Conservation (phyloP, 2,113 vertebrate species). For the Papio anubis region DNA sequence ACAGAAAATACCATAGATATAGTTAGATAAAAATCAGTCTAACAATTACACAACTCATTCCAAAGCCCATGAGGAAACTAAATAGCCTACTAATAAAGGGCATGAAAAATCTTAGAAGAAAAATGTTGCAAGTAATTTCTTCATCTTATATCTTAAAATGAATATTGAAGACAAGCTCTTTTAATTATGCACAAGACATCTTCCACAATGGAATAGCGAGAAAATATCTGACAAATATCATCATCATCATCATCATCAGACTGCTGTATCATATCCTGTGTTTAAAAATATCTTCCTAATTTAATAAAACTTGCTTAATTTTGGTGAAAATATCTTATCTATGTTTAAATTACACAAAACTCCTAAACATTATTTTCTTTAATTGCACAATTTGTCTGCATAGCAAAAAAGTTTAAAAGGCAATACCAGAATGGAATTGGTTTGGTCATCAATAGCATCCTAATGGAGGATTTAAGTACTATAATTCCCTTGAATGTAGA, state of each 20-base stretch:
- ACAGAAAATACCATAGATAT: background rate
- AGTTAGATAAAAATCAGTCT: background rate
- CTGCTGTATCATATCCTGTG: background rate
- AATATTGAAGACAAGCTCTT: background rate
- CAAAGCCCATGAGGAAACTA: background rate
- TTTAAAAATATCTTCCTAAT: background rate
- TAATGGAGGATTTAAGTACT: slow-evolving; percentile 45
- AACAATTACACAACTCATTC: background rate
- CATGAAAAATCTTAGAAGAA: background rate
- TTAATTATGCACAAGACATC: background rate
- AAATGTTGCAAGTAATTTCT: background rate
- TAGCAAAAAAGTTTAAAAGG: background rate
- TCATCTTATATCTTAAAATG: background rate
- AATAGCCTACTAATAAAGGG: background rate
- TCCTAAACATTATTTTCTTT: slow-evolving; percentile 22
- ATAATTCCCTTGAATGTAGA: background rate
- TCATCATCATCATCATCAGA: background rate
- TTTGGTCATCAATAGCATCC: background rate
- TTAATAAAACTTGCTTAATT: background rate
- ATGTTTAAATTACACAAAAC: background rate
- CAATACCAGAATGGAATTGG: background rate
- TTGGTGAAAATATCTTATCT: slow-evolving; percentile 12
- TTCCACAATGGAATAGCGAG: background rate
- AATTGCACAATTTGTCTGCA: background rate
- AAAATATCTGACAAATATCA: background rate